Conservation (phyloP, 2,797 vertebrate genomes). For the Tadarida brasiliensis region DNA sequence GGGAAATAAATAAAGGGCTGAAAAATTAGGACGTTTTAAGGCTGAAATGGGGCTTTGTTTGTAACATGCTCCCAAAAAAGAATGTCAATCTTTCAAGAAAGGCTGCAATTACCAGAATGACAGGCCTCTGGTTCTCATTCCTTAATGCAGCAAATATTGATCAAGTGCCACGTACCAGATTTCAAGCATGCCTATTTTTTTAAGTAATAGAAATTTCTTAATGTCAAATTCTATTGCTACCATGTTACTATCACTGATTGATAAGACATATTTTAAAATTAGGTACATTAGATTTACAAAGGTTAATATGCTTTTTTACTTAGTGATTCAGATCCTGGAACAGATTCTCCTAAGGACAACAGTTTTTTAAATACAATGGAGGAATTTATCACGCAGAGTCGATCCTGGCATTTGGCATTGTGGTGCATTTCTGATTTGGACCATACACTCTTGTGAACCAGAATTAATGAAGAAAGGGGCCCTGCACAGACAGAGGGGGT, state of each 20-base stretch:
- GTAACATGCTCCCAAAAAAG: not conserved
- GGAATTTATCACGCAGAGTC: not conserved
- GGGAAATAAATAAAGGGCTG: not conserved
- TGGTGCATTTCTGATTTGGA: not conserved
- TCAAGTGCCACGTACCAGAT: not conserved
- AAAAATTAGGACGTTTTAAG: not conserved
- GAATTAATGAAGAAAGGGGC: not conserved
- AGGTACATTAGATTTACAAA: conserved; percentile 14
- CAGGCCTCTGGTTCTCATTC: not conserved
- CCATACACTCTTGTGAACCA: not conserved
- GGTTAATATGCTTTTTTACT: not conserved
- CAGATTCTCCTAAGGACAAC: not conserved
- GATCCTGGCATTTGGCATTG: not conserved
- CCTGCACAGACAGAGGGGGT: not conserved
- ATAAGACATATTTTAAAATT: not conserved
- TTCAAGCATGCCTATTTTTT: not conserved
- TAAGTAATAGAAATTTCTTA: not conserved
- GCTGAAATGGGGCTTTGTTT: conserved; percentile 5
- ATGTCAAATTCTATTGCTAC: not conserved
- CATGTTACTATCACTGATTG: not conserved
- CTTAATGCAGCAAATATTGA: not conserved
- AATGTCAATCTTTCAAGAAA: not conserved
- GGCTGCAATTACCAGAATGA: not conserved
- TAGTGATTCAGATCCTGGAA: conserved; percentile 20
- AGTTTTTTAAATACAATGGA: not conserved